These are phyloP conservation scores for Zaprionus kolodkinae DNA, from an alignment of 1,140 invertebrate species.

Conservation along the genomic window DNA sequence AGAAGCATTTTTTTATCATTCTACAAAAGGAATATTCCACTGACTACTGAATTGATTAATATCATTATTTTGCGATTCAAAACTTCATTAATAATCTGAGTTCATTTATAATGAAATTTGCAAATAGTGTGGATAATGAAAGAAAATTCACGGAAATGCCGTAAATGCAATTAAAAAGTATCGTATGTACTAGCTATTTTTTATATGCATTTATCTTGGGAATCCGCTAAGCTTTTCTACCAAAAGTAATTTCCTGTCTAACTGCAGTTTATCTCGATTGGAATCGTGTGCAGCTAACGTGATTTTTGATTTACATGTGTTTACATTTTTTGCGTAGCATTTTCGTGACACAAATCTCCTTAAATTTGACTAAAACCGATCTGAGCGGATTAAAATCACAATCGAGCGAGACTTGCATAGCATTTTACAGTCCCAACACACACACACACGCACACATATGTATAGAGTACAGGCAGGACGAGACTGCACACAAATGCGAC, in stretches of 20 bases:
- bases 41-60: slow-evolving; percentile 4
- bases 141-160: background rate
- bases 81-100: background rate
- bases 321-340: slow-evolving; percentile 68
- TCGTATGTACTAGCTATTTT: background rate
- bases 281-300: slow-evolving; percentile 45
- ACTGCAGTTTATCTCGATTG: background rate
- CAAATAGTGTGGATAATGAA: background rate
- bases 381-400: slow-evolving; percentile 79
- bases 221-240: background rate
- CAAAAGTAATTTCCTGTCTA: slow-evolving; percentile 4
- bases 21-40: background rate
- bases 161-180: background rate
- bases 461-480: slow-evolving; percentile 7
- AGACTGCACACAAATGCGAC: slow-evolving; percentile 68
- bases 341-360: slow-evolving; percentile 82
- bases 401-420: slow-evolving; percentile 61
- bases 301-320: slow-evolving; percentile 80
- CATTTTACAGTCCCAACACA: slow-evolving; percentile 72
- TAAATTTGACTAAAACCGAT: slow-evolving; percentile 84
- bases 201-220: background rate
- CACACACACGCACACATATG: slow-evolving; percentile 14
- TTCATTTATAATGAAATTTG: background rate
- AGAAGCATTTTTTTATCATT: background rate
- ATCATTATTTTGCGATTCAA: slow-evolving; percentile 11